Conservation (phyloP, 1,140 invertebrate genomes). For the Bombus consobrinus region DNA sequence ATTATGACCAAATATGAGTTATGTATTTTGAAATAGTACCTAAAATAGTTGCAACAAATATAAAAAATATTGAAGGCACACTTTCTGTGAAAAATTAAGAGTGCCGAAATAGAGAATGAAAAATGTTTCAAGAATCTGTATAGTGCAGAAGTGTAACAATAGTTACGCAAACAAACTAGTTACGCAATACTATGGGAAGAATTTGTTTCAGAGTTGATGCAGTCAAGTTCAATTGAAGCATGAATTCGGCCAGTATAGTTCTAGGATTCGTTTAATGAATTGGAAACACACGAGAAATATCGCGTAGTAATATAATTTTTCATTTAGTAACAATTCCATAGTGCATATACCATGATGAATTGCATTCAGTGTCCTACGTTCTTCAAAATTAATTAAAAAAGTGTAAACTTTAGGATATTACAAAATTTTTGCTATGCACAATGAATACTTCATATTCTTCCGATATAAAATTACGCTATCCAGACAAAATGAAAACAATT, state of each 20-base stretch:
- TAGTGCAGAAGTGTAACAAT: too few species aligned
- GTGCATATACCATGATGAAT: too few species aligned
- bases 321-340: neutral
- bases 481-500: neutral
- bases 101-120: neutral
- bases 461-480: too few species aligned
- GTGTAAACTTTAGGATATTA: neutral
- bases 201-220: neutral
- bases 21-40: too few species aligned
- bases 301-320: constrained; percentile 23
- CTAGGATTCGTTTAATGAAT: constrained; percentile 29
- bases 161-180: neutral
- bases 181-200: neutral
- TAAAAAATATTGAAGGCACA: neutral
- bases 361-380: too few species aligned
- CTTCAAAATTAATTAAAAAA: neutral
- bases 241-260: neutral
- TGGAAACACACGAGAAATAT: constrained; percentile 28
- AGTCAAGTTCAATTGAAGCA: neutral
- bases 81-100: neutral
- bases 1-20: too few species aligned
- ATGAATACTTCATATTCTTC: too few species aligned
- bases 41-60: too few species aligned
- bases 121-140: neutral
- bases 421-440: neutral